These are phyloP conservation scores for Elachura formosa DNA, from an alignment of 2,113 vertebrate species.

Conservation along the genomic window DNA sequence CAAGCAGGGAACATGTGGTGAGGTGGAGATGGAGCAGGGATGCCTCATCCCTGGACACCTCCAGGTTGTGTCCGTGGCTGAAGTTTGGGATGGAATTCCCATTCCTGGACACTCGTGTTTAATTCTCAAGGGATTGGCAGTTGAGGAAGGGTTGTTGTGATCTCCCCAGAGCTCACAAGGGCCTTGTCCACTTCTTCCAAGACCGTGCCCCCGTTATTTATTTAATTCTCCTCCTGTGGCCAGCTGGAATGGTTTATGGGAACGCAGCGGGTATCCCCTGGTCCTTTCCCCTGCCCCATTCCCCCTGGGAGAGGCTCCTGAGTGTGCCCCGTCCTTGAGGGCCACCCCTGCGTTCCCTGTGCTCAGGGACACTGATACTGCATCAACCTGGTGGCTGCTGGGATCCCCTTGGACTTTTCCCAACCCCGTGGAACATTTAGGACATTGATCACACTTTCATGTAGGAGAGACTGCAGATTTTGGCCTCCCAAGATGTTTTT, in stretches of 20 bases:
- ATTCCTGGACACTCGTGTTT: too few relatives aligned
- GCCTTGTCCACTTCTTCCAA: not conserved
- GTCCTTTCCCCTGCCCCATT: not conserved
- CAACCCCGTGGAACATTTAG: fast-evolving
- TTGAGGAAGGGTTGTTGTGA: too few relatives aligned
- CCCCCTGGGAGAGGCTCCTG: not conserved
- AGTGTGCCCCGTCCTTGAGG: not conserved
- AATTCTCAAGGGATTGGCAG: too few relatives aligned
- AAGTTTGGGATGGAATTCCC: not conserved
- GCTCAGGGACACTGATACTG: fast-evolving
- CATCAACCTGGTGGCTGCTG: fast-evolving
- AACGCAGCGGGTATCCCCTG: too few relatives aligned
- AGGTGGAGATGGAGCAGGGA: not conserved
- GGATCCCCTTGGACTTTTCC: fast-evolving
- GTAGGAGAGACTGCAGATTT: not conserved
- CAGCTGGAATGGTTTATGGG: not conserved
- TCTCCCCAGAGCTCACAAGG: too few relatives aligned
- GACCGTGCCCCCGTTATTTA: fast-evolving
- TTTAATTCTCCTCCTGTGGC: not conserved
- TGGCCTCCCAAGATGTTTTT: fast-evolving
- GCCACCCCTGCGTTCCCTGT: fast-evolving
- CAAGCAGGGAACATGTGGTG: too few relatives aligned
- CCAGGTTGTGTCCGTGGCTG: fast-evolving
- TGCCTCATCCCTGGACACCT: not conserved
- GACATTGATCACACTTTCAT: too few relatives aligned